phyloP scores from a whole-genome alignment of 1,140 invertebrate genomes.

The Drosophila obscura region DNA sequence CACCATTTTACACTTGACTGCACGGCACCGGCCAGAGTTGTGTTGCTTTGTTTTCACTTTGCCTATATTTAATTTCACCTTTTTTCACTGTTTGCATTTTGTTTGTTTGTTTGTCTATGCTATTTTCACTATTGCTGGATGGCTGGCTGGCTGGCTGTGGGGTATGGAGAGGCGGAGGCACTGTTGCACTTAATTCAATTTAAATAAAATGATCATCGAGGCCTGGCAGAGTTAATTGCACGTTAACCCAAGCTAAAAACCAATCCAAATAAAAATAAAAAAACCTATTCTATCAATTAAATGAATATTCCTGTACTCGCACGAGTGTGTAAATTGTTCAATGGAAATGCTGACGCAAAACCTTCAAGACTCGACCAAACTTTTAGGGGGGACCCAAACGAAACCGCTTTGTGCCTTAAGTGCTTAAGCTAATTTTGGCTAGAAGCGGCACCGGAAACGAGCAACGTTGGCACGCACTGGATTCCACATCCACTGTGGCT shows the following conservation, averaged over 20 bases:
- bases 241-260: constrained; percentile 60
- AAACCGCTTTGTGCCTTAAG: constrained; percentile 1
- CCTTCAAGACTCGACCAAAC: not conserved
- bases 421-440: constrained; percentile 70
- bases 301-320: constrained; percentile 1
- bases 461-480: constrained; percentile 50
- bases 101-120: constrained; percentile 71
- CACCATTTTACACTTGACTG: constrained; percentile 79
- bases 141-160: constrained; percentile 41
- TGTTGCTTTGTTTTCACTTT: constrained; percentile 61
- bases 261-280: constrained; percentile 31
- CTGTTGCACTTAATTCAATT: constrained; percentile 76
- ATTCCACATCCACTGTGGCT: not conserved
- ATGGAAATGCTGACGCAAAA: not conserved
- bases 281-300: constrained; percentile 17
- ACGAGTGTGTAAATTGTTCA: not conserved
- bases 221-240: constrained; percentile 66
- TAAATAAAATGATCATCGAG: constrained; percentile 61
- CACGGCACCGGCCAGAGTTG: constrained; percentile 56
- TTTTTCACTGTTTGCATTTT: constrained; percentile 81
- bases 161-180: not conserved
- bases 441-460: constrained; percentile 54
- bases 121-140: constrained; percentile 74
- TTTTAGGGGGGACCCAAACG: too few species aligned
- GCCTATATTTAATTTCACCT: constrained; percentile 82